Evolutionary conservation across 2,797 vertebrate genomes (phyloP).

Genomic region (Melanotaenia nigrans): DNA sequence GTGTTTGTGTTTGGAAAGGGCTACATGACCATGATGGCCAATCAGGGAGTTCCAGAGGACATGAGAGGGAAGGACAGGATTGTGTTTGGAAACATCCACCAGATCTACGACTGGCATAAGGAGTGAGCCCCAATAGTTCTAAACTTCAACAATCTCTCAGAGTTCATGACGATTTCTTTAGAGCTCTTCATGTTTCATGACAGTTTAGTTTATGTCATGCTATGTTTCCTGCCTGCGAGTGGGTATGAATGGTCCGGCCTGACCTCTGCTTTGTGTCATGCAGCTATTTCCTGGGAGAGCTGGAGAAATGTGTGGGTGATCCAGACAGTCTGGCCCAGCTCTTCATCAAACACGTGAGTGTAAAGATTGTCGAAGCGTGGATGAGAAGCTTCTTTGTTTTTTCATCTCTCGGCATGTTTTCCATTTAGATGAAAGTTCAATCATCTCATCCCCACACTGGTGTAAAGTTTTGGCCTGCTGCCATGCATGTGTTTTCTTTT

Average conservation of each 20-base stretch:
- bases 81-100: slow-evolving; percentile 97
- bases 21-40: slow-evolving; percentile 95
- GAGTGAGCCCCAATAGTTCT: slow-evolving; percentile 81
- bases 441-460: slow-evolving; percentile 12
- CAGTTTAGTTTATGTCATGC: slow-evolving; percentile 21
- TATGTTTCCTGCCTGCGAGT: slow-evolving; percentile 28
- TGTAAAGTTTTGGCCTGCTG: slow-evolving; percentile 23
- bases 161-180: slow-evolving; percentile 2
- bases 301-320: slow-evolving; percentile 95
- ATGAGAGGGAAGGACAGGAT: slow-evolving; percentile 98
- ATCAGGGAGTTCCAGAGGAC: slow-evolving; percentile 92
- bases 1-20: slow-evolving; percentile 79
- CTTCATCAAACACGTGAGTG: slow-evolving; percentile 96
- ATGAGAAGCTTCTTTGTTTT: slow-evolving; percentile 14
- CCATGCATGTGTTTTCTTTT: slow-evolving; percentile 47
- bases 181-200: slow-evolving; percentile 19
- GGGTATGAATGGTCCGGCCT: slow-evolving; percentile 20
- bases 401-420: slow-evolving; percentile 22
- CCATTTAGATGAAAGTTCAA: slow-evolving; percentile 26
- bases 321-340: slow-evolving; percentile 92
- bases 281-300: slow-evolving; percentile 97
- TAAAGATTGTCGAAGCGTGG: slow-evolving; percentile 18
- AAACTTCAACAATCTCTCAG: neutral
- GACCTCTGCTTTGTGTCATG: slow-evolving; percentile 56
- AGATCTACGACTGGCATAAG: slow-evolving; percentile 98